phyloP scores from a whole-genome alignment of 2,888 invertebrate genomes.

The Adineta ricciae region DNA sequence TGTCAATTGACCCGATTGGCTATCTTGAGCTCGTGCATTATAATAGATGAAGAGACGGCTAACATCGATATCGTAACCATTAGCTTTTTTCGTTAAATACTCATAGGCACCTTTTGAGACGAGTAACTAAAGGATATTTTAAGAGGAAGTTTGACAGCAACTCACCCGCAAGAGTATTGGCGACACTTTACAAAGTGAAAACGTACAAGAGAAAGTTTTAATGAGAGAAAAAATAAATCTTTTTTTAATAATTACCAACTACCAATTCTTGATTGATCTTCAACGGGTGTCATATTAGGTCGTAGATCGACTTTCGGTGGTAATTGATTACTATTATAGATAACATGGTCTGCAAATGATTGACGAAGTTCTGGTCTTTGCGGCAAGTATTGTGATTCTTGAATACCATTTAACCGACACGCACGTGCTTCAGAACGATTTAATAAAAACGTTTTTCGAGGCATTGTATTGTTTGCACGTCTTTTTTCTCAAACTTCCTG shows the following conservation, averaged over 20 bases:
- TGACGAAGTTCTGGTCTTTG: neutral
- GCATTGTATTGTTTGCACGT: neutral
- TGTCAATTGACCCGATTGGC: neutral
- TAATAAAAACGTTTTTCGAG: neutral
- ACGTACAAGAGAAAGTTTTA: neutral
- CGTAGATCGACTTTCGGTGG: neutral
- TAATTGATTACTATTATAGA: neutral
- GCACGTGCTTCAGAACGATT: neutral
- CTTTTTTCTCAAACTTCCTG: too few relatives aligned
- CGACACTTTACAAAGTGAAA: neutral
- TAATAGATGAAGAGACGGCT: constrained; percentile 2
- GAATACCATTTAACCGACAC: neutral
- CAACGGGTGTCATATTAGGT: neutral
- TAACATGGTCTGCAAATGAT: neutral
- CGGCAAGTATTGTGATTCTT: neutral
- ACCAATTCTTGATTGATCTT: constrained; percentile 5
- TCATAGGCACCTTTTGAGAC: neutral
- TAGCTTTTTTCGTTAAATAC: neutral
- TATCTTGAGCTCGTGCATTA: neutral
- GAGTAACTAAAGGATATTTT: neutral
- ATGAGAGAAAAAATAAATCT: neutral
- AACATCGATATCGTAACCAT: neutral
- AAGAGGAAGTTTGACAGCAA: neutral
- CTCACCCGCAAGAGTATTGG: neutral
- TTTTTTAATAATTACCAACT: neutral